Base-by-base conservation (phyloP, 2,797 vertebrate genomes). In the Pampus argenteus region DNA sequence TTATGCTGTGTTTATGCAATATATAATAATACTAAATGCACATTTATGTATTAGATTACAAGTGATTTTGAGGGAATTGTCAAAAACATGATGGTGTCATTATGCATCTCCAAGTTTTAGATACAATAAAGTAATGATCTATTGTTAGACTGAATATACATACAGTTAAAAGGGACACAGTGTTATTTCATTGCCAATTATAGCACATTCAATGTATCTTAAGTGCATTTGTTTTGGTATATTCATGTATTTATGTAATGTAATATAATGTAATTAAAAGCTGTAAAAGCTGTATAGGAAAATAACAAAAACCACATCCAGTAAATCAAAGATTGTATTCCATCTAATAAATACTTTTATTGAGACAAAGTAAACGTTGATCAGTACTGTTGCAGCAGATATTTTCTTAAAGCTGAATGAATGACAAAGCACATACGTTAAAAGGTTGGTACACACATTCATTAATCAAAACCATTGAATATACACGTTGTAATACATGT, bases 321-420 rank as follows among this genome's bases (percentile, higher is more conserved):
- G 25, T 47, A 71, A 73, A 58, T 76, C 9, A 18, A 38, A 54
- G 22, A 62, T 38, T 84, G 65, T 62, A 74, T 78, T 77, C 11
- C 62, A 71, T 70, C 72, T 79, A 92, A 91, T 94, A 92, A 93
- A 93, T 92, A 93, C 55, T 93, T 93, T 93, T 93, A 92, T 92
- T 93, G 70, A 83, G 75, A 87, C 57, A 82, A 78, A 9, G 59
- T 76, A 38, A 71, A 75, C 67, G 80, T 48, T 63, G 26, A 44
- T 79, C 9, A 58, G 68, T 78, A 23, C 48, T 77, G 76, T 78
- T 82, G 70, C 66, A 29, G 74, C 42, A 64, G 61, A 61, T 64
- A 25, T 71, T 58, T 74, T 44, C 25, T 58, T 57, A 50, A 77
- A 86, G 81, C 75, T n/a, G 71, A 74, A 51, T 71, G 58, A 79